Conservation (phyloP, 2,797 vertebrate genomes). For the Mormyrus hasselquistii region DNA sequence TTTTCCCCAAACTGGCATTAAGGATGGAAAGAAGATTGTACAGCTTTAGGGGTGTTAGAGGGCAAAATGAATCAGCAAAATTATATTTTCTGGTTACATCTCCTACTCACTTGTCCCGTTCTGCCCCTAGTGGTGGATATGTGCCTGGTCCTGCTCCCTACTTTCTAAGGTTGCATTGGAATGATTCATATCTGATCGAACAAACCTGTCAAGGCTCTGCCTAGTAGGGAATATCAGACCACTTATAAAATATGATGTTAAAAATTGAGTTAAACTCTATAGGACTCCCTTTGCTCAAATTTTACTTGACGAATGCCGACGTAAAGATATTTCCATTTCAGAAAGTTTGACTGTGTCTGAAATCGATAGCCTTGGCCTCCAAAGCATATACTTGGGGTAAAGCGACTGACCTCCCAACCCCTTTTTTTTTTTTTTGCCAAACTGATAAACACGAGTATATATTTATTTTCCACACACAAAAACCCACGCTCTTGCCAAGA, state of each 20-base stretch:
- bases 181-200: constrained; percentile 29
- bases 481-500: constrained; percentile 29
- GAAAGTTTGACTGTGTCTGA: constrained; percentile 46
- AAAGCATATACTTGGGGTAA: constrained; percentile 31
- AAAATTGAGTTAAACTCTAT: constrained; percentile 32
- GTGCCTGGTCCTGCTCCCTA: background rate
- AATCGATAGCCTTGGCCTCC: constrained; percentile 27
- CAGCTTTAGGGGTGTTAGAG: background rate
- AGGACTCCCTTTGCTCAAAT: constrained; percentile 22
- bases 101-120: background rate
- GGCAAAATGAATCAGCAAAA: background rate
- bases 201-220: constrained; percentile 6
- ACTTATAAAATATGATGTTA: constrained; percentile 21
- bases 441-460: constrained; percentile 37
- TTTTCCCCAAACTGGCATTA: background rate
- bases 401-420: background rate
- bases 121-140: background rate
- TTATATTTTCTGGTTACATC: background rate
- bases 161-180: constrained; percentile 36
- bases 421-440: constrained; percentile 43
- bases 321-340: constrained; percentile 8
- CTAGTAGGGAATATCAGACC: constrained; percentile 28
- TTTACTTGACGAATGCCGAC: constrained; percentile 27
- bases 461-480: constrained; percentile 26
- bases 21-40: background rate